Conservation (phyloP, 2,888 invertebrate species). For the Nephrotoma appendiculata region DNA sequence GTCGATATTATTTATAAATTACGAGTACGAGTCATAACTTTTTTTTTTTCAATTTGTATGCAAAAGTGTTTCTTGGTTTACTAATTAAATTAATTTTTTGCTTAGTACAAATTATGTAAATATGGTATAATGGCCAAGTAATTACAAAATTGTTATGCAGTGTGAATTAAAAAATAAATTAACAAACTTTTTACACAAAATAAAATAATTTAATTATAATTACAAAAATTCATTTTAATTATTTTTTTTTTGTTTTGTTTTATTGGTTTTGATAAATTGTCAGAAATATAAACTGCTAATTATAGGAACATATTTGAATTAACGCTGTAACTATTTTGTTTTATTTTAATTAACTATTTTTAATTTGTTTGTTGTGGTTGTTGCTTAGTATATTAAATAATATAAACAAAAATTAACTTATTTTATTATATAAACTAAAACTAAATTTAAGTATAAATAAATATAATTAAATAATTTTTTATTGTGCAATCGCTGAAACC, state of each 20-base stretch:
- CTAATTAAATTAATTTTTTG: too few relatives aligned
- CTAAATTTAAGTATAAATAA: not conserved
- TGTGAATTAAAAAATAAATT: not conserved
- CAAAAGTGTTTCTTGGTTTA: too few relatives aligned
- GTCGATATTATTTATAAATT: not conserved
- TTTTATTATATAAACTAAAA: not conserved
- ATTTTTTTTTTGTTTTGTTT: not conserved
- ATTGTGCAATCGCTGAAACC: not conserved
- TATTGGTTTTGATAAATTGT: not conserved
- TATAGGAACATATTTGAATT: slow-evolving; percentile 5
- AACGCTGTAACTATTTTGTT: not conserved
- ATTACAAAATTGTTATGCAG: not conserved
- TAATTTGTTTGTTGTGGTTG: not conserved
- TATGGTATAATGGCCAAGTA: not conserved
- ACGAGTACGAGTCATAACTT: not conserved
- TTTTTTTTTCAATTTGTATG: too few relatives aligned
- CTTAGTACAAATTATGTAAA: too few relatives aligned
- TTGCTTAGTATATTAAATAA: not conserved
- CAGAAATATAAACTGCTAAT: slow-evolving; percentile 1
- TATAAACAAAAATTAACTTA: not conserved
- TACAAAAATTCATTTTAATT: not conserved
- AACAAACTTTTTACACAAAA: not conserved
- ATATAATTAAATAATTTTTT: not conserved
- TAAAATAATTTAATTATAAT: not conserved
- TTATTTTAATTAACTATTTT: not conserved